A percentile compares a stretch with the other conserved stretches of the same genome.
Evolutionary conservation across 1,140 invertebrate genomes (phyloP).

Genomic region (Neodiprion pinetum): DNA sequence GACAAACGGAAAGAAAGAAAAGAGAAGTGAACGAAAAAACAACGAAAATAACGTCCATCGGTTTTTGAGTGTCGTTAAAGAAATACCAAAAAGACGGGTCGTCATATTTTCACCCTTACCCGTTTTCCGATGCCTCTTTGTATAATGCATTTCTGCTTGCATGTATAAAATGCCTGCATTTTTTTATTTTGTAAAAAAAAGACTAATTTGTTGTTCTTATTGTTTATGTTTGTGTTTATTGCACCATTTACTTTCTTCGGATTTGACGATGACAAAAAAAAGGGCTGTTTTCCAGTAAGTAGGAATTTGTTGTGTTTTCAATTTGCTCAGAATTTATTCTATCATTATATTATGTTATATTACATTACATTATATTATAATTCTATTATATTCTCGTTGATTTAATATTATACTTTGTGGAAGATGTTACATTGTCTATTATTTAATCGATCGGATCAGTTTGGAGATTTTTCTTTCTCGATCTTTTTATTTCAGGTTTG

Average conservation of each 20-base stretch:
- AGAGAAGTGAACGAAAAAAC: conserved; percentile 29
- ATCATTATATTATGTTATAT: conserved; percentile 6
- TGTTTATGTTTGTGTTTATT: conserved; percentile 77
- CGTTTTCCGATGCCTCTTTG: conserved; percentile 37
- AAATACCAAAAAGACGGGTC: conserved; percentile 42
- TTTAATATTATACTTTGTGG: conserved; percentile 2
- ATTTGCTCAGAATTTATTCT: neutral
- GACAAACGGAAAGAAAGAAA: conserved; percentile 31
- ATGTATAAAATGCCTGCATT: conserved; percentile 57
- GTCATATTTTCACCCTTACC: conserved; percentile 40
- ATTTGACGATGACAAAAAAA: conserved; percentile 70
- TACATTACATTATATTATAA: no score
- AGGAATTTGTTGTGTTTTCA: conserved; percentile 56
- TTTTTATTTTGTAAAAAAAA: conserved; percentile 52
- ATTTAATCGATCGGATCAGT: conserved; percentile 29
- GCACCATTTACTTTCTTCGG: conserved; percentile 77
- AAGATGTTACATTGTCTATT: conserved; percentile 10
- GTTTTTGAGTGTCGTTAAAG: conserved; percentile 68
- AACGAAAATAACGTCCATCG: conserved; percentile 61
- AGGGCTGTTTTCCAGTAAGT: conserved; percentile 87
- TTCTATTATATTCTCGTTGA: neutral
- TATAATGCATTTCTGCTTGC: conserved; percentile 55
- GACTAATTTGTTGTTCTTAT: conserved; percentile 68
- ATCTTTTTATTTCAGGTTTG: conserved; percentile 33
- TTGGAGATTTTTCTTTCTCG: conserved; percentile 53